phyloP scores from a whole-genome alignment of 1,140 invertebrate genomes.

The Bombus impatiens region DNA sequence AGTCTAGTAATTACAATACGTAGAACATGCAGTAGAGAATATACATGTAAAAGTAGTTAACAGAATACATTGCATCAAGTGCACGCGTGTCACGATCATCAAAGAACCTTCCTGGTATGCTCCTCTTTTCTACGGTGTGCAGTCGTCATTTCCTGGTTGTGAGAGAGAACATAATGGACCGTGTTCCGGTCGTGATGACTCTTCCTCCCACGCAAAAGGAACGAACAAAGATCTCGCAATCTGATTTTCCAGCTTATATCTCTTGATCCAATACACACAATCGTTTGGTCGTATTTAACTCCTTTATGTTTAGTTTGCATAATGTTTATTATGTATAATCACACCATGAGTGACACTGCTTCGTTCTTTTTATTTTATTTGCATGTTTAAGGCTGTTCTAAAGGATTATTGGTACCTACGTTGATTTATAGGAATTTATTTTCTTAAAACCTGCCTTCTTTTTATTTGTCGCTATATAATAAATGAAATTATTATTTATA shows the following conservation, averaged over 20 bases:
- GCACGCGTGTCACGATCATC: slow-evolving; percentile 5
- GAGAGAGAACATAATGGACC: slow-evolving; percentile 47
- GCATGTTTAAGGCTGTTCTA: not conserved
- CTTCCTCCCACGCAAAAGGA: slow-evolving; percentile 39
- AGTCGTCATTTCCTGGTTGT: slow-evolving; percentile 69
- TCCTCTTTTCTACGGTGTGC: slow-evolving; percentile 23
- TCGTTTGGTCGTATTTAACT: not conserved
- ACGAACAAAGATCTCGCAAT: slow-evolving; percentile 39
- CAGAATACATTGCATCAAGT: not conserved
- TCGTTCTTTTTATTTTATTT: not conserved
- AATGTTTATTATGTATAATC: not conserved
- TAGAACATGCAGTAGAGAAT: not conserved
- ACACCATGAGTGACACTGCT: not conserved
- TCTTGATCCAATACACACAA: not conserved
- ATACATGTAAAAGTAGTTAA: not conserved
- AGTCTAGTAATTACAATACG: not conserved
- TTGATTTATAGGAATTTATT: not conserved
- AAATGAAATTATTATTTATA: no score
- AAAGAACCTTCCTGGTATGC: not conserved
- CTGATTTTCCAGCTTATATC: slow-evolving; percentile 18
- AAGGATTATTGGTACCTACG: not conserved
- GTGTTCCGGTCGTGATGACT: slow-evolving; percentile 66
- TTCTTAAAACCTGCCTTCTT: not conserved
- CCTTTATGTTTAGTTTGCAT: not conserved
- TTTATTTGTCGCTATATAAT: not conserved